Percentiles rank a stretch among this genome's conserved stretches.
phyloP scores from a whole-genome alignment of 2,113 vertebrate species.

The Scortum barcoo region DNA sequence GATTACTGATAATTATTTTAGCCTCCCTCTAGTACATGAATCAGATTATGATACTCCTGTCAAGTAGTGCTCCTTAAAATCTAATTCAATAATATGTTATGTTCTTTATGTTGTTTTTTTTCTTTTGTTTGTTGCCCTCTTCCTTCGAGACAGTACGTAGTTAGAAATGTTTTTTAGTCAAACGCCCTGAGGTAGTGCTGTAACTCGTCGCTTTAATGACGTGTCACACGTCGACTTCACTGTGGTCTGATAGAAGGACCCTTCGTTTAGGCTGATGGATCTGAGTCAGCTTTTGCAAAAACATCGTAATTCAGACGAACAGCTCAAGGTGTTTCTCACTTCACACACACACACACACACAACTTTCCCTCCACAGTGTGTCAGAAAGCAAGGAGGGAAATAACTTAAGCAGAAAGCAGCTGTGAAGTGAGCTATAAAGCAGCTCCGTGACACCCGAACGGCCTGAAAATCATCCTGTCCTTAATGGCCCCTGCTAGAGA shows the following conservation, averaged over 20 bases:
- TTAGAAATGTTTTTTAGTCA: no score
- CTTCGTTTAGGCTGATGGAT: slow-evolving; percentile 33
- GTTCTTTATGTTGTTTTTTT: no score
- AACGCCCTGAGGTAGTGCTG: no score
- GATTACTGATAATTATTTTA: background rate
- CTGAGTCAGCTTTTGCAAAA: slow-evolving; percentile 34
- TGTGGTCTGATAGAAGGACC: background rate
- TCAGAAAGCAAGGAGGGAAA: slow-evolving; percentile 9
- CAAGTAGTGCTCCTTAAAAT: background rate
- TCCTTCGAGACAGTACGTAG: no score
- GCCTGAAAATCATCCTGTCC: slow-evolving; percentile 56
- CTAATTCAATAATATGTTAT: background rate
- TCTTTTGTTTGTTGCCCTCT: no score
- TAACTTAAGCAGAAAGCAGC: slow-evolving; percentile 48
- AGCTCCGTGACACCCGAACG: slow-evolving; percentile 49
- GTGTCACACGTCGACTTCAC: background rate
- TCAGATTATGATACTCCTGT: background rate
- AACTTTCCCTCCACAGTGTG: background rate
- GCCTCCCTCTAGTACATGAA: no score
- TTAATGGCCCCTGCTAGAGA: slow-evolving; percentile 51
- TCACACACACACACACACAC: no score
- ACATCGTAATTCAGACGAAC: slow-evolving; percentile 42
- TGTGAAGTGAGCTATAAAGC: slow-evolving; percentile 60
- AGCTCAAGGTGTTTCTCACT: slow-evolving; percentile 29
- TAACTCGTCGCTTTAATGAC: slow-evolving; percentile 9